These are phyloP conservation scores for Argyresthia albistria DNA, from an alignment of 2,888 invertebrate species.

Conservation along the genomic window DNA sequence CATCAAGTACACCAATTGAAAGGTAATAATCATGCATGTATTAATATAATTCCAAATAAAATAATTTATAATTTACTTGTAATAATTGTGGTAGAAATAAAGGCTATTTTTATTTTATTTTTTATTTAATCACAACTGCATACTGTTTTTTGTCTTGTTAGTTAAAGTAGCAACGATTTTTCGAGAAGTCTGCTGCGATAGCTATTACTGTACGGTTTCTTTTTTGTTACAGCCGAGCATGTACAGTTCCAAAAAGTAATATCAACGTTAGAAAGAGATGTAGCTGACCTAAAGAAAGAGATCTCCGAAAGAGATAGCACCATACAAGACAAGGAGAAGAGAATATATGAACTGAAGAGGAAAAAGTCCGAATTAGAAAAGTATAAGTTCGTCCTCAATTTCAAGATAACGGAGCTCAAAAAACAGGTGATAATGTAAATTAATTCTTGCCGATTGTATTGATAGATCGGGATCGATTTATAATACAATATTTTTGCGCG, in stretches of 20 bases:
- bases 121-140: too few relatives aligned
- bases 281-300: slow-evolving; percentile 86
- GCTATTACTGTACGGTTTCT: too few relatives aligned
- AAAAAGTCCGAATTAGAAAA: slow-evolving; percentile 92
- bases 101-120: too few relatives aligned
- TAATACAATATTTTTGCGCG: neutral
- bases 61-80: too few relatives aligned
- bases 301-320: slow-evolving; percentile 86
- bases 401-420: slow-evolving; percentile 90
- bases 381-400: slow-evolving; percentile 90
- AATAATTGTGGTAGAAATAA: too few relatives aligned
- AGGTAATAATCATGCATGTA: slow-evolving; percentile 32
- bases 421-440: slow-evolving; percentile 63
- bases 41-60: too few relatives aligned
- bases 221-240: slow-evolving; percentile 74
- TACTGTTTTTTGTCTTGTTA: too few relatives aligned
- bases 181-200: too few relatives aligned
- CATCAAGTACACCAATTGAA: slow-evolving; percentile 74
- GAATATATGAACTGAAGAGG: slow-evolving; percentile 86
- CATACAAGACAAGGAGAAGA: slow-evolving; percentile 88
- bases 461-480: neutral
- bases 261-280: slow-evolving; percentile 81
- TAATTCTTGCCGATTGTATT: neutral
- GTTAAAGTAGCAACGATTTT: too few relatives aligned
- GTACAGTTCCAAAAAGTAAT: slow-evolving; percentile 80